phyloP scores from a whole-genome alignment of 1,140 invertebrate genomes.

The Mycetomoellerius zeteki region DNA sequence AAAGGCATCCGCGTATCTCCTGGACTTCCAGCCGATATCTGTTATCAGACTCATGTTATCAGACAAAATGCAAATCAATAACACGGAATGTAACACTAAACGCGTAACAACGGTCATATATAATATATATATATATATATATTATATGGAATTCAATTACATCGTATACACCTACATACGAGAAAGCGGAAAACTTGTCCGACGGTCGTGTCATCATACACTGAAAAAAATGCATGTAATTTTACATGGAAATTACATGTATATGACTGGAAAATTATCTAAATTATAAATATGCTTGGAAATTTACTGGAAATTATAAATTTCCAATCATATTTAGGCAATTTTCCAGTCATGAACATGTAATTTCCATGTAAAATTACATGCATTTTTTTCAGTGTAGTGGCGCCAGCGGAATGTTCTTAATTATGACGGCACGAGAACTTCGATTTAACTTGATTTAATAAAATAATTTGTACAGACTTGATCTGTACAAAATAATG shows the following conservation, averaged over 20 bases:
- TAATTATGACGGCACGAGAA: conserved; percentile 48
- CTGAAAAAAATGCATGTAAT: no score
- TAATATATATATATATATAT: no score
- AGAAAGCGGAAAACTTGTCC: conserved; percentile 55
- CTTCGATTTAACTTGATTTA: conserved; percentile 68
- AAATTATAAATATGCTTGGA: no score
- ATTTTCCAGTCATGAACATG: no score
- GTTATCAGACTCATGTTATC: not conserved
- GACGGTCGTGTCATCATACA: conserved; percentile 5
- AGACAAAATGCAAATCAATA: conserved; percentile 22
- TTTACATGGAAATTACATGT: no score
- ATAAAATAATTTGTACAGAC: no score
- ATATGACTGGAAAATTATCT: no score
- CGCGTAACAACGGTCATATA: conserved; percentile 11
- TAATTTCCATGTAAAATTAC: no score
- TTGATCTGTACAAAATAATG: conserved; percentile 59
- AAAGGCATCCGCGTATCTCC: not conserved
- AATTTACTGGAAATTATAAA: no score
- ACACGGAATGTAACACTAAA: not conserved
- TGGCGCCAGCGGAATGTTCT: conserved; percentile 61
- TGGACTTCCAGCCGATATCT: not conserved
- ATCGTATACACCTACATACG: not conserved
- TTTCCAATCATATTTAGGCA: no score
- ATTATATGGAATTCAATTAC: conserved; percentile 28
- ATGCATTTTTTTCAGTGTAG: no score